phyloP scores from a whole-genome alignment of 2,797 vertebrate species.

The Cryptoblepharus egeriae region DNA sequence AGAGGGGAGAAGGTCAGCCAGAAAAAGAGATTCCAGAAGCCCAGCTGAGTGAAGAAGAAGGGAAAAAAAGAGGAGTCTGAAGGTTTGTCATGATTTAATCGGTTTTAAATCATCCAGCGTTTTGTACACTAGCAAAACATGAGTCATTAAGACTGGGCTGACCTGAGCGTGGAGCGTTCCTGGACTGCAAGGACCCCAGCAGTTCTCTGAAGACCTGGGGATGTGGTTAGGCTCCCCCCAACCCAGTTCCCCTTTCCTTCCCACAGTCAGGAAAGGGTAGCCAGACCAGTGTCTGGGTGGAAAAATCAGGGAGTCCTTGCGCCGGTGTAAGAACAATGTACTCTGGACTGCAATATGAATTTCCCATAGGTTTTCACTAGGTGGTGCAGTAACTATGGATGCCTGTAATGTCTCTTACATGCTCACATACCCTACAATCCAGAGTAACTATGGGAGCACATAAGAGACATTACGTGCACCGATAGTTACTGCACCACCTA shows the following conservation, averaged over 20 bases:
- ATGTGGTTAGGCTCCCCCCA: background rate
- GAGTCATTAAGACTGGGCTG: background rate
- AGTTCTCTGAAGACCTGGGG: no score
- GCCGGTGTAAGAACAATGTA: no score
- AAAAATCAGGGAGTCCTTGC: background rate
- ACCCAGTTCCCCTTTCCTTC: background rate
- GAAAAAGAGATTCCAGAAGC: constrained; percentile 8
- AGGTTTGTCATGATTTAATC: background rate
- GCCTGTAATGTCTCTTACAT: no score
- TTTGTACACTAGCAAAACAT: background rate
- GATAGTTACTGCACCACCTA: no score
- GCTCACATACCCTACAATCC: no score
- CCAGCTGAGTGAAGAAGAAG: background rate
- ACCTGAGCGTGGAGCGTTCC: background rate
- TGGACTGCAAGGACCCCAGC: background rate
- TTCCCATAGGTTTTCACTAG: no score
- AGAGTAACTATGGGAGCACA: no score
- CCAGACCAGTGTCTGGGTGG: background rate
- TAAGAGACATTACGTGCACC: no score
- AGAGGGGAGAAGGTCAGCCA: constrained; percentile 40
- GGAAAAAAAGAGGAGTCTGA: no score
- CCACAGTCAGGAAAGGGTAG: background rate
- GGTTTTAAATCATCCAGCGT: background rate
- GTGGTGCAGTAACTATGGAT: no score
- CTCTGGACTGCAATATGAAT: no score